Evolutionary conservation across 2,888 invertebrate species (phyloP), one percentile per base, ranked within the genome.

Genomic region (Antheraea yamamai): DNA sequence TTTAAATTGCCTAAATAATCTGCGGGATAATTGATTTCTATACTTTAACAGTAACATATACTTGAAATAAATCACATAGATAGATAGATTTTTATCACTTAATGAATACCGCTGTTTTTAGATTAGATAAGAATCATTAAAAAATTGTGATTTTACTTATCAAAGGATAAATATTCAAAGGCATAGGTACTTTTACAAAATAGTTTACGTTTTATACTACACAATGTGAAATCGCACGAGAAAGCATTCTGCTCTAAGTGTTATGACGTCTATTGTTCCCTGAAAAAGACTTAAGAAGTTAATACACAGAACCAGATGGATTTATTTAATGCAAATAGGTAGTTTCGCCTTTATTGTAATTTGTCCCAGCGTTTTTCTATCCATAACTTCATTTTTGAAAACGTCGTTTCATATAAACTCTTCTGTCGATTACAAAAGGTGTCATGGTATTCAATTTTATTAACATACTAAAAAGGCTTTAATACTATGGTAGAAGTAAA

Each of bases 211-310:
- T 68, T 30, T 39, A 39, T 20, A 68, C 18, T 68, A 35, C 20
- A 30, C 20, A 35, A 4, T 68, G 68, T 68, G 68, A 68, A 39
- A 3, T 20, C 35, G 35, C 16, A 35, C 35, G 20, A 68, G 30
- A 77, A 68, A 76, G 77, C 76, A 76, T 79, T 76, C 77, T 73
- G 77, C 77, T 14, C 1, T 35, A 78, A 81, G 81, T 78, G 75
- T 76, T 78, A 79, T 79, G 74, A 76, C 75, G 74, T 77, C 76
- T 77, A 76, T 79, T 80, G 80, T 82, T 78, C 75, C 51, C 74
- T 58, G 72, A 77, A 74, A 64, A 71, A 77, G 77, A 76, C 70
- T 4, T 10, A n/a, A 20, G 61, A 23, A 61, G 61, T 10, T 61
- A 61, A 61, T 23, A 61, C n/a, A 61, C 10, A 23, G 26, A 64